Evolutionary conservation across 1,140 invertebrate species (phyloP).

Genomic region (Lutraria rhynchaena): DNA sequence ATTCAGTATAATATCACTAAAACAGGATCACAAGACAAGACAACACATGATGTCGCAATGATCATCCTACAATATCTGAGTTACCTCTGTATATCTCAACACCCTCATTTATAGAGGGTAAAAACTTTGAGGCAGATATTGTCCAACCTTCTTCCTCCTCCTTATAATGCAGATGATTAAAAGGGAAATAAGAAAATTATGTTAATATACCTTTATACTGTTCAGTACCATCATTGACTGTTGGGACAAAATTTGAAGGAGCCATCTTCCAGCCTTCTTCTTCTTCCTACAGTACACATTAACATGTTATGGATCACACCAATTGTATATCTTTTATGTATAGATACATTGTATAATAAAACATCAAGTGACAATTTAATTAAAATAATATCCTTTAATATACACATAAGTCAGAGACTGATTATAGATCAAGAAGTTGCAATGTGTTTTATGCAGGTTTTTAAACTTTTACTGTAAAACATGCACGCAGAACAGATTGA

Average conservation of each 20-base stretch:
- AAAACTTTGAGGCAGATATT: constrained; percentile 81
- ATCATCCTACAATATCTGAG: background rate
- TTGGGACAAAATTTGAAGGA: constrained; percentile 80
- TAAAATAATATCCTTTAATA: no score
- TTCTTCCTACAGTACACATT: constrained; percentile 74
- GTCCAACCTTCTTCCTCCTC: constrained; percentile 83
- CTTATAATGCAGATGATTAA: no score
- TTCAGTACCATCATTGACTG: constrained; percentile 78
- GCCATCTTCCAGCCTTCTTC: constrained; percentile 83
- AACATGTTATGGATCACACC: no score
- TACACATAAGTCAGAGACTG: no score
- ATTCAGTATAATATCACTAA: background rate
- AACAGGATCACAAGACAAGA: background rate
- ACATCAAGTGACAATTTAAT: no score
- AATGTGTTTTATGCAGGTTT: no score
- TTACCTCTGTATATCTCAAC: constrained; percentile 77
- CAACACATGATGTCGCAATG: background rate
- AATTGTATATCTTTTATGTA: no score
- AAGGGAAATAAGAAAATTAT: no score
- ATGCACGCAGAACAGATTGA: no score
- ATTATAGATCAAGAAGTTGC: no score
- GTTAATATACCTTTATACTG: constrained; percentile 78
- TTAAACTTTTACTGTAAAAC: no score
- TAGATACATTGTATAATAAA: no score
- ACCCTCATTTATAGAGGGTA: constrained; percentile 78